Base-by-base conservation (phyloP, 2,113 vertebrate species). In the Maylandia zebra region DNA sequence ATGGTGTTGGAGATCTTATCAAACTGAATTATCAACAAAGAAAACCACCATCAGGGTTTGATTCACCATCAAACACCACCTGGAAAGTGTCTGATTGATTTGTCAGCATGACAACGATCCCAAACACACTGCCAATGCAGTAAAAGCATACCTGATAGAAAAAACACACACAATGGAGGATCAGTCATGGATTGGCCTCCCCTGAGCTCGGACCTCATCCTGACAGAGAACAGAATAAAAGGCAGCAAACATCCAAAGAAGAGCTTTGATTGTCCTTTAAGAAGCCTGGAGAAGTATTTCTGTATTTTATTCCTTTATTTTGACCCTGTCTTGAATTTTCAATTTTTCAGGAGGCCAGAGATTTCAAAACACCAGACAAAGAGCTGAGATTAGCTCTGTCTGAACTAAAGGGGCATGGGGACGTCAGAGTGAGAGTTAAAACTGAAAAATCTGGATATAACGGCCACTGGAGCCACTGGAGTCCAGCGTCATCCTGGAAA, bases 401-500 rank as follows among this genome's bases (percentile, higher is more conserved):
- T 38, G 0, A 36, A 12, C 27, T 88, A 1, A 69, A 69, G 34
- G 94, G 83, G 8, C 27, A 5, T n/a, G 64, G 83, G 59, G 86
- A 94, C 50, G 83, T 89, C 38, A 89, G 96, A 48, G 95, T 96
- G 8, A 86, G 95, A 55, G 95, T 96, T 38, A 88, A 34, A 38
- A 90, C 94, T 1, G 1, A 0, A 1, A 0, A 0, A 0, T 0
- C 0, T 1, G 9, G 9, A 34, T 0, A 4, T 1, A 1, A 10
- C 1, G 7, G 86, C 80, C 74, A 79, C 6, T 97, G 96, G 96
- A 97, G 96, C 34, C 27, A 94, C 84, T 97, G 96, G 96, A 96
- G 96, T 86, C 93, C 93, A 4, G 43, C 81, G 0, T 59, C 85
- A 3, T 86, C 92, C 82, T 96, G 95, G 95, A 8, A 1, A 27